Evolutionary conservation across 23 tunicate species (phyloP).

Genomic region (Phallusia fumigata): DNA sequence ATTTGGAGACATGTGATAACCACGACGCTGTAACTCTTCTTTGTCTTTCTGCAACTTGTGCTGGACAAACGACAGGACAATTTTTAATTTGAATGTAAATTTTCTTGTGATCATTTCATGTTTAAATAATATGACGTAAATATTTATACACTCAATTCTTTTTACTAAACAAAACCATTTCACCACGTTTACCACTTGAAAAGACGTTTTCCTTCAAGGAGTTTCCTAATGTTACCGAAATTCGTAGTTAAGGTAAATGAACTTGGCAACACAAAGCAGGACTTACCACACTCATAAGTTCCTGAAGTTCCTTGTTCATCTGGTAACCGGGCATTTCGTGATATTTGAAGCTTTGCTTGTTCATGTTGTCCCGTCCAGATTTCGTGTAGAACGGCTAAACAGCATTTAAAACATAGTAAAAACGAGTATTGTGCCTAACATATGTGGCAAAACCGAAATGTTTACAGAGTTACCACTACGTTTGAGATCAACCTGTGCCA

Average conservation of each 20-base stretch:
- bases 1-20: conserved; percentile 46
- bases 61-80: conserved; percentile 21
- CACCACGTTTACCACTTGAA: too few species aligned
- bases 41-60: conserved; percentile 52
- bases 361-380: conserved; percentile 38
- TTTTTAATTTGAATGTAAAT: background rate
- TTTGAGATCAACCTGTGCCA: too few species aligned
- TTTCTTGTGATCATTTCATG: background rate
- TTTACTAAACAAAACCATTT: too few species aligned
- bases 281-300: conserved; percentile 74
- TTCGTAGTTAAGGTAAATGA: too few species aligned
- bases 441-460: too few species aligned
- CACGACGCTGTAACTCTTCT: conserved; percentile 50
- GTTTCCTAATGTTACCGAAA: background rate
- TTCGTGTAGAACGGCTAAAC: conserved; percentile 43
- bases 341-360: conserved; percentile 54
- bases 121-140: too few species aligned
- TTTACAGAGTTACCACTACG: too few species aligned
- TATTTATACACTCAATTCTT: too few species aligned
- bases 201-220: too few species aligned
- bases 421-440: too few species aligned
- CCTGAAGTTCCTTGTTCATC: conserved; percentile 53
- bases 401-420: background rate
- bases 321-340: conserved; percentile 61
- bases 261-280: background rate